Percentiles rank a stretch among this genome's conserved stretches.
phyloP scores from a whole-genome alignment of 2,113 vertebrate genomes.

The Coregonus clupeaformis region DNA sequence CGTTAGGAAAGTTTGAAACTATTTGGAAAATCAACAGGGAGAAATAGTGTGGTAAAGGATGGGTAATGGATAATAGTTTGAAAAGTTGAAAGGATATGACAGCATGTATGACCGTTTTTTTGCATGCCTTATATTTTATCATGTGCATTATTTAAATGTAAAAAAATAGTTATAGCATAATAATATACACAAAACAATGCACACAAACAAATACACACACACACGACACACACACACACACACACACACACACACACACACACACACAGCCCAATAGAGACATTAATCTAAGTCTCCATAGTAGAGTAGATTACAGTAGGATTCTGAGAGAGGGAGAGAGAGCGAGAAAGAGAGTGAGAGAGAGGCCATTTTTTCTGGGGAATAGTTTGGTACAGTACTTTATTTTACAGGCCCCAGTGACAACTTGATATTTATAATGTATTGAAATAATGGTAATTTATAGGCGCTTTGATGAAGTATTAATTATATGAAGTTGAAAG shows the following conservation, averaged over 20 bases:
- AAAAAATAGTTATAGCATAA: too few relatives aligned
- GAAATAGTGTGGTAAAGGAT: slow-evolving; percentile 11
- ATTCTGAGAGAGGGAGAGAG: slow-evolving; percentile 42
- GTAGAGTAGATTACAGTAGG: slow-evolving; percentile 67
- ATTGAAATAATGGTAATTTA: slow-evolving; percentile 32
- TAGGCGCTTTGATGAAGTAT: neutral
- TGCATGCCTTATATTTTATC: neutral
- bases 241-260: slow-evolving; percentile 23
- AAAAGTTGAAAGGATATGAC: neutral
- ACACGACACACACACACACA: neutral
- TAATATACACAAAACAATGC: too few relatives aligned
- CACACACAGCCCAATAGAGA: slow-evolving; percentile 54
- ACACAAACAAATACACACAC: too few relatives aligned
- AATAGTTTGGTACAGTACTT: too few relatives aligned
- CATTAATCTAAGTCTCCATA: slow-evolving; percentile 55
- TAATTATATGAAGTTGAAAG: too few relatives aligned
- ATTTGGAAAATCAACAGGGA: slow-evolving; percentile 64
- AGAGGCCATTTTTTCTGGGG: too few relatives aligned
- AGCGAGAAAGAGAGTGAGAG: slow-evolving; percentile 27
- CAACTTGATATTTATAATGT: too few relatives aligned
- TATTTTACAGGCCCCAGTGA: too few relatives aligned
- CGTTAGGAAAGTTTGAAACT: slow-evolving; percentile 49
- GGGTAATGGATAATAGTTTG: neutral
- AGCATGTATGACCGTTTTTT: too few relatives aligned
- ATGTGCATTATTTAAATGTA: neutral